A percentile compares a stretch with the other conserved stretches of the same genome.
These are phyloP conservation scores for Leptinotarsa lineolata DNA, from an alignment of 1,140 invertebrate genomes.

Conservation along the genomic window DNA sequence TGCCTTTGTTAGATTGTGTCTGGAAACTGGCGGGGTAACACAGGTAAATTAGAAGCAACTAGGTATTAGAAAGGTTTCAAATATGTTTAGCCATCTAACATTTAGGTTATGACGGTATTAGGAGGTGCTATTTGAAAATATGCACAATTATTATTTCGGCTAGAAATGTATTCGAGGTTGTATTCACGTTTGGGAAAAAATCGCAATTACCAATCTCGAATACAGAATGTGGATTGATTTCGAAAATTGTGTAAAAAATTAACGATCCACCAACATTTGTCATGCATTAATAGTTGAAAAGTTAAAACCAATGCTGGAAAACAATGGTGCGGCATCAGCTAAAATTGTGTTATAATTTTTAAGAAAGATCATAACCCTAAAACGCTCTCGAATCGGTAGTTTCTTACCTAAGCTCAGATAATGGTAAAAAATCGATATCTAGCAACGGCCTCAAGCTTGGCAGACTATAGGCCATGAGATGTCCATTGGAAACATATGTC, in stretches of 20 bases:
- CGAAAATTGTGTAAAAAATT: too few species aligned
- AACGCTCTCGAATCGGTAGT: neutral
- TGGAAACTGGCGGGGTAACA: conserved; percentile 71
- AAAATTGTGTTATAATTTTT: conserved; percentile 30
- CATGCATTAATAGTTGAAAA: neutral
- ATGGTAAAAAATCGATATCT: conserved; percentile 91
- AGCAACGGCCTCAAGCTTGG: conserved; percentile 89
- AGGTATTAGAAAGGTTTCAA: conserved; percentile 25
- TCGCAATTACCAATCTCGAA: too few species aligned
- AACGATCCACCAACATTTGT: neutral
- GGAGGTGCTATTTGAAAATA: neutral
- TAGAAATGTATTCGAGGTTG: too few species aligned
- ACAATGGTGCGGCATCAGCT: conserved; percentile 47
- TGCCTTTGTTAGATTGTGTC: conserved; percentile 86
- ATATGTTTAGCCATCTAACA: neutral
- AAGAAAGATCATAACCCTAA: conserved; percentile 17
- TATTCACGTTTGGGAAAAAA: too few species aligned
- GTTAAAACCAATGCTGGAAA: conserved; percentile 38
- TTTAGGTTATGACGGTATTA: neutral
- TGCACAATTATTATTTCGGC: too few species aligned
- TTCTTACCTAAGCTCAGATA: conserved; percentile 88
- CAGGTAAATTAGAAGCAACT: conserved; percentile 54
- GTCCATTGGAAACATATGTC: conserved; percentile 92
- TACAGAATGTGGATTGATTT: too few species aligned
- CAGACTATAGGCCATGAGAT: conserved; percentile 88